Evolutionary conservation across 30 jellyfish, hydroid and myxozoan genomes (phyloP).

Genomic region (Sanderia malayensis): DNA sequence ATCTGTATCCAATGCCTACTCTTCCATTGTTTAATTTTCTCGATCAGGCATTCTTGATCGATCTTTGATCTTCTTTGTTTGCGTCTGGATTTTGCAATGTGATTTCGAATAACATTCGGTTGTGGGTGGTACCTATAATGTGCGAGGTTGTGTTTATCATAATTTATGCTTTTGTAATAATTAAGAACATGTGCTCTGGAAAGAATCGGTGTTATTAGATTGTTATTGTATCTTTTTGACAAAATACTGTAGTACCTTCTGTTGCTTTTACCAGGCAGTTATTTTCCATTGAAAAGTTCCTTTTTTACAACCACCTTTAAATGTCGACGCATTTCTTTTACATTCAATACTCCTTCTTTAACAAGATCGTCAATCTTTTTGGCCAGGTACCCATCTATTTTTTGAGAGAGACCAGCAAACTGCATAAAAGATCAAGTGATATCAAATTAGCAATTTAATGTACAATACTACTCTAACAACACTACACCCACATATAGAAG

Average conservation of each 20-base stretch:
- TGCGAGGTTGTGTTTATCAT: too few relatives aligned
- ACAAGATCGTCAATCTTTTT: conserved; percentile 10
- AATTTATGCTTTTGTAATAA: too few relatives aligned
- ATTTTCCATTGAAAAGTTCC: conserved; percentile 6
- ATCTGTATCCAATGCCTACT: neutral
- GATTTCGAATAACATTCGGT: conserved; percentile 1
- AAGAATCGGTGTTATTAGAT: too few relatives aligned
- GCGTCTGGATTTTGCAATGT: neutral
- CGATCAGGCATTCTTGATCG: conserved; percentile 8
- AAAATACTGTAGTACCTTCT: too few relatives aligned
- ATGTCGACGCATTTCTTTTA: conserved; percentile 36
- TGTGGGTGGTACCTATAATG: conserved; percentile 12
- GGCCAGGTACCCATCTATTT: neutral
- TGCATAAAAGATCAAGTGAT: neutral
- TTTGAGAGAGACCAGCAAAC: conserved; percentile 20
- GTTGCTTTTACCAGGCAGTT: too few relatives aligned
- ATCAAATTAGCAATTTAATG: too few relatives aligned
- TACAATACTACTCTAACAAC: too few relatives aligned
- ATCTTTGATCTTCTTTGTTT: neutral
- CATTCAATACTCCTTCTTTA: conserved; percentile 11
- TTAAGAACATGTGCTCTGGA: conserved; percentile 16
- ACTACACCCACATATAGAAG: too few relatives aligned
- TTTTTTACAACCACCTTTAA: conserved; percentile 11
- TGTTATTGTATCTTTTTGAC: too few relatives aligned
- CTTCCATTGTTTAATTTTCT: conserved; percentile 7